Evolutionary conservation across 2,113 vertebrate species (phyloP).

Genomic region (Corapipo altera): DNA sequence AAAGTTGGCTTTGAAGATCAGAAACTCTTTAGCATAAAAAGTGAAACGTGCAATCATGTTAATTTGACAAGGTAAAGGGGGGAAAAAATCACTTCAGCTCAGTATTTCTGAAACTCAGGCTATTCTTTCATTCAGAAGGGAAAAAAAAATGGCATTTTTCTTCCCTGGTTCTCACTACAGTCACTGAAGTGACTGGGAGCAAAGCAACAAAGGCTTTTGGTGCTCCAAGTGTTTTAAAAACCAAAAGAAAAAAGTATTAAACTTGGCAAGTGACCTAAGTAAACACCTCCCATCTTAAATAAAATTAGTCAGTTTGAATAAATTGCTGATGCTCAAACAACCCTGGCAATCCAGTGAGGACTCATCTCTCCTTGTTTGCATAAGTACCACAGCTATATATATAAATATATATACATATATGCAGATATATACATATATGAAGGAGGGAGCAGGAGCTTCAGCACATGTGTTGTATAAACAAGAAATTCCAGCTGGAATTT

Average conservation of each 20-base stretch:
- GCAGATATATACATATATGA: neutral
- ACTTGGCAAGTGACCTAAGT: neutral
- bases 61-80: conserved; percentile 50
- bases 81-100: conserved; percentile 4
- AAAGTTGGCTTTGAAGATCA: conserved; percentile 67
- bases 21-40: conserved; percentile 57
- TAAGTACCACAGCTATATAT: neutral
- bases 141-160: neutral
- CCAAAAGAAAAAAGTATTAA: neutral
- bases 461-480: neutral
- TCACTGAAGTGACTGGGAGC: neutral
- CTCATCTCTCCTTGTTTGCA: neutral
- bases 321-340: neutral
- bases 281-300: conserved; percentile 1
- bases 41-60: conserved; percentile 59
- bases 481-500: conserved; percentile 13
- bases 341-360: neutral
- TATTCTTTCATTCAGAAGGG: conserved; percentile 5
- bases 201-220: neutral
- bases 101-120: conserved; percentile 43
- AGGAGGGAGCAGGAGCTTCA: neutral
- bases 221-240: neutral
- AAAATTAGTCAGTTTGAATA: neutral
- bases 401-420: too few relatives aligned
- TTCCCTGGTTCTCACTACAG: neutral